phyloP scores from a whole-genome alignment of 1,140 invertebrate genomes.

The Medauroidea extradentata region DNA sequence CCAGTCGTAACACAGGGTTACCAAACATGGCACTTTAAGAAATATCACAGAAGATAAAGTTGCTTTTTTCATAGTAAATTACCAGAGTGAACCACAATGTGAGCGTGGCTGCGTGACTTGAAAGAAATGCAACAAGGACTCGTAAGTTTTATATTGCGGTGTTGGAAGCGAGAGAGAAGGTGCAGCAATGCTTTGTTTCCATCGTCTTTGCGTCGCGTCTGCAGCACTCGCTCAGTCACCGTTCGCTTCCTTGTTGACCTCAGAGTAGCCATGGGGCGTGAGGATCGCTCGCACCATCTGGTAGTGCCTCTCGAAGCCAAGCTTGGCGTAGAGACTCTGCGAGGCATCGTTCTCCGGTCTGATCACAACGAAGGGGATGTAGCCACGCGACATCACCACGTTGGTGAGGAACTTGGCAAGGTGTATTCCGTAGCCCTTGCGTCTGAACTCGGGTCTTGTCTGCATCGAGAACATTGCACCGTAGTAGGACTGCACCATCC shows the following conservation, averaged over 20 bases:
- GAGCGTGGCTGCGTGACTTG: slow-evolving; percentile 1
- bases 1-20: too few relatives aligned
- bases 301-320: slow-evolving; percentile 72
- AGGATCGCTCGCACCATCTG: slow-evolving; percentile 71
- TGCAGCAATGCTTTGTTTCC: neutral
- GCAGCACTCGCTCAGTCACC: neutral
- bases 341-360: slow-evolving; percentile 80
- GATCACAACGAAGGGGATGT: slow-evolving; percentile 79
- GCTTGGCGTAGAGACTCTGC: slow-evolving; percentile 69
- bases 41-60: too few relatives aligned
- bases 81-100: slow-evolving; percentile 12
- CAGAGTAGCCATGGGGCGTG: slow-evolving; percentile 46
- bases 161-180: slow-evolving; percentile 16
- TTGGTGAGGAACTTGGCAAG: slow-evolving; percentile 61
- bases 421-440: slow-evolving; percentile 69
- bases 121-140: slow-evolving; percentile 5
- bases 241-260: neutral
- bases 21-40: too few relatives aligned
- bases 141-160: slow-evolving; percentile 2
- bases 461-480: slow-evolving; percentile 90
- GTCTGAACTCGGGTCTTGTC: slow-evolving; percentile 70
- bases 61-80: neutral
- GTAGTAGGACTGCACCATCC: slow-evolving; percentile 85
- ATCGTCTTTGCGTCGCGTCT: neutral
- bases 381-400: slow-evolving; percentile 66